Conservation (phyloP, 1,140 invertebrate species). For the Brachionus paranguensis region DNA sequence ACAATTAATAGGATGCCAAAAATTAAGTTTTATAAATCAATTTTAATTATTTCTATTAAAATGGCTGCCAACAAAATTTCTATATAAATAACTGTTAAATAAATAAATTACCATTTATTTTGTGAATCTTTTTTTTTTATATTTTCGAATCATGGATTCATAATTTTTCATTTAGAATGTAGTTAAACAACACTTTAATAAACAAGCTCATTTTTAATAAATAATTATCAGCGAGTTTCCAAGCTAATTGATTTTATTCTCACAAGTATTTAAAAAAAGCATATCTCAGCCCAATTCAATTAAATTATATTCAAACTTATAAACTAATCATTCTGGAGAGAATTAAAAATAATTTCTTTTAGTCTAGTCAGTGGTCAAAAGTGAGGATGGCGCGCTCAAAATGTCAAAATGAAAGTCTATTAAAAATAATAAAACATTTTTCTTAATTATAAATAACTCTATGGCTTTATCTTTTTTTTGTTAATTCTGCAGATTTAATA, state of each 20-base stretch:
- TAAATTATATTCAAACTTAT: not conserved
- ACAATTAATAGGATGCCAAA: no score
- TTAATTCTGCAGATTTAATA: not conserved
- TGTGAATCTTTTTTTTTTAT: no score
- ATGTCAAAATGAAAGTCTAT: not conserved
- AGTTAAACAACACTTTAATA: not conserved
- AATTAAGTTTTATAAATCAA: no score
- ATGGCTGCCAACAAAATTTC: no score
- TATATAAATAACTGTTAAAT: no score
- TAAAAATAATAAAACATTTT: not conserved
- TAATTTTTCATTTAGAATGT: not conserved
- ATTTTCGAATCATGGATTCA: no score
- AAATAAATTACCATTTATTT: no score
- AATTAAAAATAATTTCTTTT: not conserved
- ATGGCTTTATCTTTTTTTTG: not conserved
- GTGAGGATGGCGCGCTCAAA: not conserved
- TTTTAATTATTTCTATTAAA: no score
- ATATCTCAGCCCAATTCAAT: not conserved
- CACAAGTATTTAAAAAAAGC: not conserved
- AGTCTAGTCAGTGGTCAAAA: not conserved
- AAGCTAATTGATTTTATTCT: not conserved
- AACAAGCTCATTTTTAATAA: not conserved
- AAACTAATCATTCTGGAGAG: not conserved
- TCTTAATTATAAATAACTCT: not conserved
- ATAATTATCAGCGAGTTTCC: not conserved